These are phyloP conservation scores for Lepidochrysops patricia DNA, from an alignment of 2,888 invertebrate genomes.

Conservation along the genomic window DNA sequence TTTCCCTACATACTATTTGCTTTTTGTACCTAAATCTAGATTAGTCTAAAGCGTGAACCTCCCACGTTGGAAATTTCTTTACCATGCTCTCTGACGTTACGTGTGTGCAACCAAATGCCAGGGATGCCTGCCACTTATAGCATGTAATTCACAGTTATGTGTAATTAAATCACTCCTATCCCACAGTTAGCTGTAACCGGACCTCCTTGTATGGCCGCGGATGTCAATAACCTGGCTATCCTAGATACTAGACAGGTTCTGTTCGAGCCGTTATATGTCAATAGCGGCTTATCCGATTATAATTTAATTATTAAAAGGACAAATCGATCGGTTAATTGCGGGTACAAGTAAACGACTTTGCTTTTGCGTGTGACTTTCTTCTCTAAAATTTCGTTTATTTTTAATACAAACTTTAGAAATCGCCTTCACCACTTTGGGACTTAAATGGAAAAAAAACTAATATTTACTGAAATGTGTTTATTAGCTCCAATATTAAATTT, in stretches of 20 bases:
- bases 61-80: neutral
- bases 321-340: neutral
- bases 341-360: too few relatives aligned
- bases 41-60: neutral
- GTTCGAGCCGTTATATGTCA: slow-evolving; percentile 2
- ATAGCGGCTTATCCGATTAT: neutral
- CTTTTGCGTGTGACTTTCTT: too few relatives aligned
- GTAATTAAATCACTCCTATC: slow-evolving; percentile 7
- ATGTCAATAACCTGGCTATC: slow-evolving; percentile 15
- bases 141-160: slow-evolving; percentile 7
- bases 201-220: slow-evolving; percentile 10
- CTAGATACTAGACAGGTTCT: slow-evolving; percentile 14
- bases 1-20: too few relatives aligned
- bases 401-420: too few relatives aligned
- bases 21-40: too few relatives aligned
- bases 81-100: neutral
- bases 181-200: slow-evolving; percentile 8
- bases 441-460: too few relatives aligned
- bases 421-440: too few relatives aligned
- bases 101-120: neutral
- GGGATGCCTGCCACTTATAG: neutral
- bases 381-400: too few relatives aligned
- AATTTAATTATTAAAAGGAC: neutral
- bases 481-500: too few relatives aligned
- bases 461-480: too few relatives aligned